A percentile compares a stretch with the other conserved stretches of the same genome.
phyloP scores from a whole-genome alignment of 2,113 vertebrate genomes.

The Furnarius figulus region DNA sequence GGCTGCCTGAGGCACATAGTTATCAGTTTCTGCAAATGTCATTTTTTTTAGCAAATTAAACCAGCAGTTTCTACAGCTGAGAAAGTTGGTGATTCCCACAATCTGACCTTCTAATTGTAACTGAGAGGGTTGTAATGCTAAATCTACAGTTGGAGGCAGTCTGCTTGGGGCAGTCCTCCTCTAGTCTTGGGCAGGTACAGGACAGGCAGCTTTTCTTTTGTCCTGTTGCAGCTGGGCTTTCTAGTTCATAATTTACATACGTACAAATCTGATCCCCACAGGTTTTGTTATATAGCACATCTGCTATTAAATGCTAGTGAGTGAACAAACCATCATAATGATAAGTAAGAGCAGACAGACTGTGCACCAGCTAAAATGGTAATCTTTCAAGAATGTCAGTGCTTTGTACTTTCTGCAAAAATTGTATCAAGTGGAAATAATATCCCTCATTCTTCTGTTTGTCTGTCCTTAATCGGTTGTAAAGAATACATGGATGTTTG shows the following conservation, averaged over 20 bases:
- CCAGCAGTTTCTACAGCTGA: not conserved
- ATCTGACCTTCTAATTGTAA: not conserved
- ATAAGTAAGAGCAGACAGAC: not conserved
- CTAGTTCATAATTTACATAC: not conserved
- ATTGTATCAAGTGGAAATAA: constrained; percentile 40
- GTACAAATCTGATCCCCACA: not conserved
- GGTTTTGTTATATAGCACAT: not conserved
- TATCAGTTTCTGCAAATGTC: not conserved
- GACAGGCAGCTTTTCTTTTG: not conserved
- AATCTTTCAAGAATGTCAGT: constrained; percentile 17
- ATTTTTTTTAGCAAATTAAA: not conserved
- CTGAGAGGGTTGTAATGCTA: not conserved
- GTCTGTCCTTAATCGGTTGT: constrained; percentile 49
- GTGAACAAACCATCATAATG: not conserved
- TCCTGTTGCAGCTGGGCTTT: not conserved
- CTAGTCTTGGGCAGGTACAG: not conserved
- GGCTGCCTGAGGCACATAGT: not conserved
- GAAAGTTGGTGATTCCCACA: not conserved
- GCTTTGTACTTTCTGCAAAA: constrained; percentile 11
- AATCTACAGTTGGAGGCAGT: not conserved
- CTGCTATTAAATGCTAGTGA: not conserved
- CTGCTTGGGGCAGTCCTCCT: not conserved
- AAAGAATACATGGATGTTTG: constrained; percentile 52
- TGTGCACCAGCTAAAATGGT: not conserved
- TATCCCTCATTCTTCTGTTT: constrained; percentile 25